Percentiles rank a stretch among this genome's conserved stretches.
phyloP scores from a whole-genome alignment of 2,113 vertebrate genomes.

The Acinonyx jubatus region DNA sequence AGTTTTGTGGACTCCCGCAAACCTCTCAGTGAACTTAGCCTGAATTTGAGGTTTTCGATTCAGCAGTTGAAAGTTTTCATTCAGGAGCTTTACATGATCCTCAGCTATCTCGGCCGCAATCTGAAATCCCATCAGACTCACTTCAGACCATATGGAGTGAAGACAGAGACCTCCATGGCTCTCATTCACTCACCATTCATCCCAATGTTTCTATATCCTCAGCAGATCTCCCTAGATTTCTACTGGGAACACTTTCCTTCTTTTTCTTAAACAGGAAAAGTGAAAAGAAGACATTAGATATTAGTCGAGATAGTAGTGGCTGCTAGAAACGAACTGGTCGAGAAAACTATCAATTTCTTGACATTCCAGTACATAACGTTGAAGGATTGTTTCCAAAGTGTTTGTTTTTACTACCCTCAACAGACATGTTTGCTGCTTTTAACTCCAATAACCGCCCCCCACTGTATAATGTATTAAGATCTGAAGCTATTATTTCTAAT shows the following conservation, averaged over 20 bases:
- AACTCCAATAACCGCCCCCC: conserved; percentile 70
- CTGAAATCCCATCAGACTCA: conserved; percentile 76
- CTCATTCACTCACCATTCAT: conserved; percentile 54
- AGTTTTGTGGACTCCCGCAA: conserved; percentile 43
- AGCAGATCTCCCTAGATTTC: conserved; percentile 72
- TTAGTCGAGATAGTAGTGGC: conserved; percentile 55
- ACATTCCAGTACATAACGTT: conserved; percentile 71
- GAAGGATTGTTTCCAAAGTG: conserved; percentile 70
- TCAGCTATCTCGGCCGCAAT: conserved; percentile 54
- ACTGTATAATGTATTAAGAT: not conserved
- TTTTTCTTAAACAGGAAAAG: not conserved
- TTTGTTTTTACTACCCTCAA: conserved; percentile 78
- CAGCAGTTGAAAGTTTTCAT: not conserved
- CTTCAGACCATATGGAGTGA: conserved; percentile 70
- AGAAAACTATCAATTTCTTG: conserved; percentile 82
- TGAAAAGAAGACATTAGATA: conserved; percentile 59
- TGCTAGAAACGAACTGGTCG: conserved; percentile 79
- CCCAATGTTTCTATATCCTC: conserved; percentile 67
- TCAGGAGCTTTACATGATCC: not conserved
- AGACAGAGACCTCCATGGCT: conserved; percentile 73
- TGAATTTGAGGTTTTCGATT: conserved; percentile 43
- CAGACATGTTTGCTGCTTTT: conserved; percentile 71
- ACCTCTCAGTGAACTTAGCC: conserved; percentile 54
- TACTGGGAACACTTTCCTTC: conserved; percentile 60
- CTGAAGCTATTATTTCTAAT: conserved; percentile 30